A percentile compares a stretch with the other conserved stretches of the same genome.
phyloP scores from a whole-genome alignment of 2,797 vertebrate genomes.

The Scolopax bukidnonensis region DNA sequence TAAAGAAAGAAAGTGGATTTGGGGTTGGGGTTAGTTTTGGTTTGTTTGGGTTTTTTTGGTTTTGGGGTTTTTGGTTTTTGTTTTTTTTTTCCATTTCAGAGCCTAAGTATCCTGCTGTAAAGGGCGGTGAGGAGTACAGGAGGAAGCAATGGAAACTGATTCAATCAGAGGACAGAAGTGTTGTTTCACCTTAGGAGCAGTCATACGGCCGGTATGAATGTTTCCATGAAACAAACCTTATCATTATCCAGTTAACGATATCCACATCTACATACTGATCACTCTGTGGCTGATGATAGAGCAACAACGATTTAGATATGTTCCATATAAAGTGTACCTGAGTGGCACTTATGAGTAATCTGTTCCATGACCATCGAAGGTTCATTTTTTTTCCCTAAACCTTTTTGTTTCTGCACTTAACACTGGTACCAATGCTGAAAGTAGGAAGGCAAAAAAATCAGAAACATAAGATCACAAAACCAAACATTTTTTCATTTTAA shows the following conservation, averaged over 20 bases:
- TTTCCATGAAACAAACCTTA: background rate
- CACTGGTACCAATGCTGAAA: accelerated
- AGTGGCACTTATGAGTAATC: conserved; percentile 39
- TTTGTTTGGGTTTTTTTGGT: background rate
- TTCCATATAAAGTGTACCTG: background rate
- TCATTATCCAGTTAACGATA: background rate
- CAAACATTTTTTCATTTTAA: background rate
- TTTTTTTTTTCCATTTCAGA: background rate
- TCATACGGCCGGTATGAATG: background rate
- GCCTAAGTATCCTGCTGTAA: background rate
- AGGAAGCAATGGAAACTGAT: background rate
- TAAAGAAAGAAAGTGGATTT: background rate
- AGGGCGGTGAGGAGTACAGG: background rate
- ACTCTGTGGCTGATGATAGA: background rate
- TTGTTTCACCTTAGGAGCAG: background rate
- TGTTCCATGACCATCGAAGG: conserved; percentile 36
- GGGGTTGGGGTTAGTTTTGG: background rate
- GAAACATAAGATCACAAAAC: background rate
- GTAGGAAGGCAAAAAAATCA: background rate
- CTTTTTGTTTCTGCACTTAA: background rate
- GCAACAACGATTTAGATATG: background rate
- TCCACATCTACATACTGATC: background rate
- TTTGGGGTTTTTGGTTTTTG: too few species aligned
- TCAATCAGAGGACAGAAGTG: background rate
- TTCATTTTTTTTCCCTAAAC: background rate